phyloP scores from a whole-genome alignment of 2,797 vertebrate species.

The Smutsia temminckii region DNA sequence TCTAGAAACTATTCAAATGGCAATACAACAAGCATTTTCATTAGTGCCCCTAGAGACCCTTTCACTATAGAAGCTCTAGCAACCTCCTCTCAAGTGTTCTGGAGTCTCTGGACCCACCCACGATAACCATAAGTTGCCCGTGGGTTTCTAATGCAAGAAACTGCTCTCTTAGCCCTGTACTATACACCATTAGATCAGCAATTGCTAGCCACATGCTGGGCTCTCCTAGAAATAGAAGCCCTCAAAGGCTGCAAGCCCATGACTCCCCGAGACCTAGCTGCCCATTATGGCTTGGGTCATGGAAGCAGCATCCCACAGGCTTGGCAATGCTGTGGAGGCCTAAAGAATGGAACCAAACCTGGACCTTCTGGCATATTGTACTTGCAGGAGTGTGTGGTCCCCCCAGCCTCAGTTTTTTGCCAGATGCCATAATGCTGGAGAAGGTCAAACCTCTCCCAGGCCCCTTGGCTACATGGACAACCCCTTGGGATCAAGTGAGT shows the following conservation, averaged over 20 bases:
- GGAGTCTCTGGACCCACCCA: background rate
- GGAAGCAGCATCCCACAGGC: background rate
- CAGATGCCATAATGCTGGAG: background rate
- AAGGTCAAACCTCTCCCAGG: background rate
- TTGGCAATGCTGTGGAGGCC: background rate
- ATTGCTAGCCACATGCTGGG: background rate
- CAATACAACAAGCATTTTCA: background rate
- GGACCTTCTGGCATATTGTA: background rate
- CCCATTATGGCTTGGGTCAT: background rate
- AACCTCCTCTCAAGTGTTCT: background rate
- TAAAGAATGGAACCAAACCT: background rate
- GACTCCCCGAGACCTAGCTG: background rate
- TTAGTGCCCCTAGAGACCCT: background rate
- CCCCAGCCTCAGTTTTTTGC: background rate
- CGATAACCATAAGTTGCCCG: background rate
- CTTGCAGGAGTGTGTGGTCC: background rate
- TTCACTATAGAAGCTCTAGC: background rate
- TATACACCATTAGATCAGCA: background rate
- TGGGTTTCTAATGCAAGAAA: background rate
- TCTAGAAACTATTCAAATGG: background rate
- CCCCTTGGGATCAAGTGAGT: background rate
- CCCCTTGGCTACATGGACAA: background rate
- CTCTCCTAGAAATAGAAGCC: background rate
- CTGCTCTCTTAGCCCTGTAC: background rate
- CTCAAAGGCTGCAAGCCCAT: background rate